Evolutionary conservation across 2,113 vertebrate genomes (phyloP).

Genomic region (Erythrolamprus reginae): DNA sequence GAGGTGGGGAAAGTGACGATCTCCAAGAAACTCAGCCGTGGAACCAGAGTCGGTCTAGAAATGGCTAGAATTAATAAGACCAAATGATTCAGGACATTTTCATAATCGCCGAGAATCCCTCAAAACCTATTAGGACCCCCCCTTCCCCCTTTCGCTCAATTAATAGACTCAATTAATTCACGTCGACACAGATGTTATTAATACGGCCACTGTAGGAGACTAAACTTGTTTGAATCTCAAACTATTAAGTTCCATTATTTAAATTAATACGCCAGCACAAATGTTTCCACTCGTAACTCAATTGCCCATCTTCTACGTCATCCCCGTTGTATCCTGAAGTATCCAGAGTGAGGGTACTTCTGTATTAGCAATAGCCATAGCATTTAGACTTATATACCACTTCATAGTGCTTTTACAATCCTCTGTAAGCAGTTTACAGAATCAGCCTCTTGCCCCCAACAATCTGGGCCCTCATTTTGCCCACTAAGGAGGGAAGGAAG

Average conservation of each 20-base stretch:
- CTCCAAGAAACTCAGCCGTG: background rate
- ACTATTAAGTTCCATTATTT: background rate
- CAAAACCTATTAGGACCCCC: background rate
- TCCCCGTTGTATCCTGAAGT: background rate
- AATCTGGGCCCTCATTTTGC: no score
- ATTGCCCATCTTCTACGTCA: background rate
- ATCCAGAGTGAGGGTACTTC: background rate
- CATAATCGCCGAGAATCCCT: rapidly evolving
- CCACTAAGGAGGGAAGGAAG: no score
- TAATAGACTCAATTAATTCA: background rate
- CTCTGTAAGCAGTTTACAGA: no score
- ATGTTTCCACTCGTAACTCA: background rate
- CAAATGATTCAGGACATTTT: background rate
- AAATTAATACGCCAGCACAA: background rate
- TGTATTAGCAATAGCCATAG: no score
- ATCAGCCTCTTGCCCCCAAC: no score
- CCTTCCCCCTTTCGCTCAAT: background rate
- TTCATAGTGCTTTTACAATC: no score
- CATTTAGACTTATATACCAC: no score
- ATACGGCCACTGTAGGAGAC: background rate
- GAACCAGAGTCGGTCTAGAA: background rate
- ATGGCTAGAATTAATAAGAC: background rate
- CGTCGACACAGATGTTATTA: background rate
- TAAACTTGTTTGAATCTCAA: background rate
- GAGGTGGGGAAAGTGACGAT: background rate